Evolutionary conservation across 1,140 invertebrate species (phyloP), one percentile per base, ranked within the genome.

Genomic region (Bactericera cockerelli): DNA sequence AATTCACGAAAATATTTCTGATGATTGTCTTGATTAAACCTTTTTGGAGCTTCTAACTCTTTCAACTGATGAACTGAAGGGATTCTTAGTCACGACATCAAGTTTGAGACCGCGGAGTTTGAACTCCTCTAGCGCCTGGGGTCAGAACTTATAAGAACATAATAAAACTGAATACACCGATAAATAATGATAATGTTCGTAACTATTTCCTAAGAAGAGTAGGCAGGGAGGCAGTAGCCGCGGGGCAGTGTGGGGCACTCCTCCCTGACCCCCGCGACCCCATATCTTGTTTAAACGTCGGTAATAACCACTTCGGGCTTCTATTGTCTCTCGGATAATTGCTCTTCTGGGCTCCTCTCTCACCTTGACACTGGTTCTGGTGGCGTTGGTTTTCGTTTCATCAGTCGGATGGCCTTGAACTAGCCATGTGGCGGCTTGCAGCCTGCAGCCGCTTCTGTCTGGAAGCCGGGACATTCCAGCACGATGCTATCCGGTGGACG

Each of bases 321-420:
- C 42, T n/a, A 49, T 49, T 49, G 42, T 49, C 42, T 49, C 42
- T 49, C 42, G 42, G 42, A 49, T 49, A 49, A 49, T 49, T 49
- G 19, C 33, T 36, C n/a, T 10, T 36, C n/a, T 8, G 42, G 8
- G 22, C 19, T 49, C 42, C n/a, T 49, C 42, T 49, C 22, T 49
- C 19, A 49, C 42, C 42, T 49, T 49, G 42, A 49, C 42, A 49
- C 33, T 36, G 16, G 33, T 11, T 10, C 42, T 49, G n/a, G 22
- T 8, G 42, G n/a, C 3, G n/a, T 49, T 49, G 8, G 6, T 49
- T 6, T 49, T 19, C 22, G 6, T n/a, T 16, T 49, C 28, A 6
- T 31, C 28, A 31, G 4, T 31, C 28, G 28, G 28, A 6, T 31
- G 28, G 13, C 28, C 28, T 31, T 31, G 28, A 31, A 31, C 4